A percentile compares a stretch with the other conserved stretches of the same genome.
Conservation (phyloP, 2,888 invertebrate species). For the Lycaena phlaeas region DNA sequence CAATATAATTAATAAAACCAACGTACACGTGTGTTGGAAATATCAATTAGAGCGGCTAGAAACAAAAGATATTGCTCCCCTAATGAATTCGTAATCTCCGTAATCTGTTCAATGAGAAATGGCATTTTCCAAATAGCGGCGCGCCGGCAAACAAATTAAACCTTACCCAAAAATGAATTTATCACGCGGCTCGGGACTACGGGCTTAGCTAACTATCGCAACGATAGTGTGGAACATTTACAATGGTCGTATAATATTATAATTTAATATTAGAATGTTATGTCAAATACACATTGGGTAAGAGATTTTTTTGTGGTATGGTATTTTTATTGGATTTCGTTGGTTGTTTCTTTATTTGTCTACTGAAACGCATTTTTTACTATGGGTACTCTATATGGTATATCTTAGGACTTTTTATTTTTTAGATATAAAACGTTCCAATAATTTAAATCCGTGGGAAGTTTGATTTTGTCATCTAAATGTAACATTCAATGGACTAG, state of each 20-base stretch:
- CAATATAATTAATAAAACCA: constrained; percentile 1
- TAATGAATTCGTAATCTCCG: constrained; percentile 70
- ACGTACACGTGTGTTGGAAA: constrained; percentile 48
- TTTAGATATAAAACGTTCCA: too few species aligned
- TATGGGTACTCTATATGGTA: too few species aligned
- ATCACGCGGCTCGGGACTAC: constrained; percentile 42
- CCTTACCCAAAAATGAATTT: constrained; percentile 70
- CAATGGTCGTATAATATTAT: neutral
- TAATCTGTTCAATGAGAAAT: constrained; percentile 72
- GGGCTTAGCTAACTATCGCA: constrained; percentile 42
- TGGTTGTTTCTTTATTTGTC: too few species aligned
- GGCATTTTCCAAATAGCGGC: constrained; percentile 55
- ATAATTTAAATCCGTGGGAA: too few species aligned
- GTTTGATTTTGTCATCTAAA: too few species aligned
- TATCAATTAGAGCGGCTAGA: constrained; percentile 55
- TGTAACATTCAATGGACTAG: too few species aligned
- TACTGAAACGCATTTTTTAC: too few species aligned
- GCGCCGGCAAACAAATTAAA: constrained; percentile 65
- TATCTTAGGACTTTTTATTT: too few species aligned
- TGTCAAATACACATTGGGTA: too few species aligned
- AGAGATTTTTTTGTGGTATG: too few species aligned
- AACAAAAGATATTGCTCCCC: constrained; percentile 61
- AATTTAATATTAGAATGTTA: neutral
- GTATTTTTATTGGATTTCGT: too few species aligned
- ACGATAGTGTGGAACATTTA: constrained; percentile 16